Evolutionary conservation across 2,888 invertebrate genomes (phyloP).

Genomic region (Taphrorychus bicolor): DNA sequence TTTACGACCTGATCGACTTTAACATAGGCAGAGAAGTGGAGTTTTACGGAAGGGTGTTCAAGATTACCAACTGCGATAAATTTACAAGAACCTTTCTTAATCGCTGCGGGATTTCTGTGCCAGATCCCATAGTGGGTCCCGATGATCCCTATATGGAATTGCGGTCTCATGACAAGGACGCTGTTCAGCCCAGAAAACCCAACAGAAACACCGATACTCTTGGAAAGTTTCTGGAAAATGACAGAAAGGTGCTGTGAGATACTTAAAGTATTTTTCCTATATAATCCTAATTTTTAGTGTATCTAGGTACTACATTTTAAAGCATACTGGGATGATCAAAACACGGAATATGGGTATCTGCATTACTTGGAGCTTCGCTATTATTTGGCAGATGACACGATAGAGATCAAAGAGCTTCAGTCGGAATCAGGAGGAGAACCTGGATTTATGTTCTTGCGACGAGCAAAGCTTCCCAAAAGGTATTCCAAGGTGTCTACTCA

Average conservation of each 20-base stretch:
- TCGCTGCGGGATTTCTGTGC: constrained; percentile 83
- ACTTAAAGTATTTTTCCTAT: too few species aligned
- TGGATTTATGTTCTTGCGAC: constrained; percentile 75
- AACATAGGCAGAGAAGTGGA: constrained; percentile 83
- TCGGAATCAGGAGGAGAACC: constrained; percentile 75
- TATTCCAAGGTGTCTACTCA: constrained; percentile 19
- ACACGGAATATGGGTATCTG: constrained; percentile 76
- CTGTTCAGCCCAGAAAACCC: constrained; percentile 60
- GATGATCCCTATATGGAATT: constrained; percentile 63
- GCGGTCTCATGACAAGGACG: constrained; percentile 56
- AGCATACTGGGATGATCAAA: constrained; percentile 90
- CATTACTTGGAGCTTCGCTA: constrained; percentile 83
- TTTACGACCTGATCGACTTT: constrained; percentile 84
- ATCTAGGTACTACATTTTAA: constrained; percentile 71
- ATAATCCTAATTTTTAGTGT: too few species aligned
- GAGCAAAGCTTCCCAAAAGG: constrained; percentile 81
- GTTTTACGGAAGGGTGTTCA: constrained; percentile 81
- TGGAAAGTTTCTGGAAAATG: constrained; percentile 83
- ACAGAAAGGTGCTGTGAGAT: constrained; percentile 75
- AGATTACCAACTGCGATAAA: constrained; percentile 84
- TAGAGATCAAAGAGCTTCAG: constrained; percentile 82
- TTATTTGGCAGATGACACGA: constrained; percentile 86
- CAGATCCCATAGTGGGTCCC: constrained; percentile 70
- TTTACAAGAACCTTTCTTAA: constrained; percentile 87
- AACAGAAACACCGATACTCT: constrained; percentile 70